Percentiles rank a stretch among this genome's conserved stretches.
Conservation (phyloP, 2,888 invertebrate species). For the Catocala fraxini region DNA sequence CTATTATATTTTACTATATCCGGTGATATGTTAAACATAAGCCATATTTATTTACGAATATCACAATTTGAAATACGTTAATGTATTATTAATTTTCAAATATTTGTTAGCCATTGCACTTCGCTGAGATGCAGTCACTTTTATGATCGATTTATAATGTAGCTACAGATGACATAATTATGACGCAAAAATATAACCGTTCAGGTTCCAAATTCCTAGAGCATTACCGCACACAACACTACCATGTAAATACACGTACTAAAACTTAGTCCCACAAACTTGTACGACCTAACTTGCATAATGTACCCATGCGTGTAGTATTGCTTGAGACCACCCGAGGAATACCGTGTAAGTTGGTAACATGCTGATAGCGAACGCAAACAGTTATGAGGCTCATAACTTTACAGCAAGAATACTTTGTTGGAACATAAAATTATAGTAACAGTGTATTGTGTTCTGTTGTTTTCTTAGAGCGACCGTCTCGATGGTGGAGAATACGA, state of each 20-base stretch:
- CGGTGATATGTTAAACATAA: no score
- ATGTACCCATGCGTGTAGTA: constrained; percentile 20
- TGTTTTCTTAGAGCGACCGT: no score
- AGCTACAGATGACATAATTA: background rate
- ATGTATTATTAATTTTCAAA: no score
- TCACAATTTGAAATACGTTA: no score
- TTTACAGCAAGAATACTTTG: background rate
- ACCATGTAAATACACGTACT: constrained; percentile 16
- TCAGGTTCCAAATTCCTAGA: constrained; percentile 6
- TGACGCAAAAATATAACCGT: background rate
- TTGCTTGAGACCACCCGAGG: constrained; percentile 14
- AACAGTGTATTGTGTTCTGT: no score
- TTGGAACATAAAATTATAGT: no score
- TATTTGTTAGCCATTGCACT: no score
- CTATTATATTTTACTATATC: no score
- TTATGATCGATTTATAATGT: no score
- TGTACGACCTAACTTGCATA: constrained; percentile 30
- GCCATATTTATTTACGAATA: no score
- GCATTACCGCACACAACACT: constrained; percentile 12
- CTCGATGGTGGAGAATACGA: no score
- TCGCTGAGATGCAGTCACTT: no score
- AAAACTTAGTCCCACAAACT: constrained; percentile 22
- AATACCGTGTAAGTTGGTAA: constrained; percentile 17
- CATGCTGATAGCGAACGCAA: constrained; percentile 4
- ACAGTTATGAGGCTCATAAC: constrained; percentile 1